Percentiles rank a stretch among this genome's conserved stretches.
Conservation (phyloP, 2,888 invertebrate genomes). For the Rhingia campestris region DNA sequence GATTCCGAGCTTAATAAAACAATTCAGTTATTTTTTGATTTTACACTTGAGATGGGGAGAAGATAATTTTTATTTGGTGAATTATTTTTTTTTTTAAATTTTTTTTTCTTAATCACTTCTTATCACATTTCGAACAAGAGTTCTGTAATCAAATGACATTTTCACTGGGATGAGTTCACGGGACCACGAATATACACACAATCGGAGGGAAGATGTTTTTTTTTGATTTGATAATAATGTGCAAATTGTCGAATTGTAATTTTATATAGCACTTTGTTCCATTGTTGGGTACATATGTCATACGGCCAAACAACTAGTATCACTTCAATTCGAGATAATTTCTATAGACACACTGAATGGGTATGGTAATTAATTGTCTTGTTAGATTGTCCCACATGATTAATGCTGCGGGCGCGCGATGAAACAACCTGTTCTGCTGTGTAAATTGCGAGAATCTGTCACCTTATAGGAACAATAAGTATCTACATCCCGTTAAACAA, state of each 20-base stretch:
- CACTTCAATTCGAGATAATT: constrained; percentile 42
- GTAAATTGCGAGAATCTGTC: constrained; percentile 45
- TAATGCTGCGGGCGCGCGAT: constrained; percentile 44
- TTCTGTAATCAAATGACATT: constrained; percentile 66
- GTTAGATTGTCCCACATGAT: constrained; percentile 70
- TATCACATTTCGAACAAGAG: constrained; percentile 58
- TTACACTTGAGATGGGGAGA: constrained; percentile 9
- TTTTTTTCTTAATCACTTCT: constrained; percentile 45
- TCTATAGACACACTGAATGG: constrained; percentile 34
- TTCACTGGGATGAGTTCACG: constrained; percentile 67
- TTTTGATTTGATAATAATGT: constrained; percentile 34
- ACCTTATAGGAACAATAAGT: constrained; percentile 39
- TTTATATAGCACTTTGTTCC: constrained; percentile 21
- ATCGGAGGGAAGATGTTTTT: constrained; percentile 22
- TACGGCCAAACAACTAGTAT: constrained; percentile 20
- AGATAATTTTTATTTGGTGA: constrained; percentile 29
- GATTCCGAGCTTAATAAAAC: neutral
- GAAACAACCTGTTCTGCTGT: constrained; percentile 70
- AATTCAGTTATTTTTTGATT: constrained; percentile 11
- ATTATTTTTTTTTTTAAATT: constrained; percentile 15
- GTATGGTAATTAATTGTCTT: constrained; percentile 68
- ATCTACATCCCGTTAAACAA: constrained; percentile 65
- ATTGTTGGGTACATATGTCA: constrained; percentile 14
- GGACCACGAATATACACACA: constrained; percentile 13
- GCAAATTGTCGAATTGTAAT: constrained; percentile 36